Evolutionary conservation across 2,888 invertebrate genomes (phyloP).

Genomic region (Cylloceria caligata): DNA sequence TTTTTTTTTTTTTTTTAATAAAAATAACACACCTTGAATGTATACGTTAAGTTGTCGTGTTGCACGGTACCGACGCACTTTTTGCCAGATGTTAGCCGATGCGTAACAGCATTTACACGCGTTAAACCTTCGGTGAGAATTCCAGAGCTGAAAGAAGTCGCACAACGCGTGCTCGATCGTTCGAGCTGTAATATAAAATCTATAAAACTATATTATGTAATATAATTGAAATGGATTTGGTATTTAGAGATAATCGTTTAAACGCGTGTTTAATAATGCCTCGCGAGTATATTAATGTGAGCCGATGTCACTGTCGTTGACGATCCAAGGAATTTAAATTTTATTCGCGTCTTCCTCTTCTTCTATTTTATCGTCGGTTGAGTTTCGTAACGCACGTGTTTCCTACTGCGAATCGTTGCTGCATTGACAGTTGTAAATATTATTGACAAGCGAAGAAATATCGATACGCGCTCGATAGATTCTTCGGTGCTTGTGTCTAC

Average conservation of each 20-base stretch:
- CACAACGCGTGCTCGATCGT: too few relatives aligned
- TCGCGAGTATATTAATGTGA: conserved; percentile 8
- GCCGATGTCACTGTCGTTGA: conserved; percentile 55
- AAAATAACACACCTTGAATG: background rate
- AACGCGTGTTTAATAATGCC: background rate
- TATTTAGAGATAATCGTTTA: conserved; percentile 49
- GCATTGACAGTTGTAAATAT: too few relatives aligned
- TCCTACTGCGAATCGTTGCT: too few relatives aligned
- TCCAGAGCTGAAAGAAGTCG: too few relatives aligned
- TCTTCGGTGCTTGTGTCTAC: background rate
- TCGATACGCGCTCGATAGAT: background rate
- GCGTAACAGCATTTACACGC: background rate
- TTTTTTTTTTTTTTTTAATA: too few relatives aligned
- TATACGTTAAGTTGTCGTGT: background rate
- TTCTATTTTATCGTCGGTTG: background rate
- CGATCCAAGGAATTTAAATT: conserved; percentile 52
- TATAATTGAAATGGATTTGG: conserved; percentile 53
- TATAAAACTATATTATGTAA: conserved; percentile 21
- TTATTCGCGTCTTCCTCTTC: conserved; percentile 9
- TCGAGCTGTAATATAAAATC: background rate
- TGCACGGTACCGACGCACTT: background rate
- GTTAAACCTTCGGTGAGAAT: background rate
- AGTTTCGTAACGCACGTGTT: too few relatives aligned
- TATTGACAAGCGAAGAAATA: too few relatives aligned
- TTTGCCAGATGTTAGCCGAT: background rate